These are phyloP conservation scores for Melopsittacus undulatus DNA, from an alignment of 2,797 vertebrate species.

Conservation along the genomic window DNA sequence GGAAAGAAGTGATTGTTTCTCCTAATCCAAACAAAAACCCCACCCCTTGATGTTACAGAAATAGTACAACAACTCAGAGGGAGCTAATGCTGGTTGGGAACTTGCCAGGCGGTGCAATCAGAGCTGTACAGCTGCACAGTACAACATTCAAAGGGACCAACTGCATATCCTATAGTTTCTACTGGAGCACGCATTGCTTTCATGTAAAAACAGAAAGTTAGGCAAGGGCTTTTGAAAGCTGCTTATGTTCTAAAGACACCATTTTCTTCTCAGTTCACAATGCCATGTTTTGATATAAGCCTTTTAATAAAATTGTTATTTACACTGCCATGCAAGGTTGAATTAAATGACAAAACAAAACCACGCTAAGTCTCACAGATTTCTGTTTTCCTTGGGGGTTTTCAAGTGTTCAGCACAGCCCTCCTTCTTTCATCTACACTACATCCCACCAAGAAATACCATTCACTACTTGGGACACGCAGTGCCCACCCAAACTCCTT, in stretches of 20 bases:
- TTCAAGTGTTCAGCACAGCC: not conserved
- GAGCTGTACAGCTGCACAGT: not conserved
- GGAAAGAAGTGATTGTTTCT: not conserved
- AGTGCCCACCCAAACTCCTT: slow-evolving; percentile 20
- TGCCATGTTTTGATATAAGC: not conserved
- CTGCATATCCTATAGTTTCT: not conserved
- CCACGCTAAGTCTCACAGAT: not conserved
- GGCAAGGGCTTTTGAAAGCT: not conserved
- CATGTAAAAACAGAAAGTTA: not conserved
- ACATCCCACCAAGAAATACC: not conserved
- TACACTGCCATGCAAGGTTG: not conserved
- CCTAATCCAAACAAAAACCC: not conserved
- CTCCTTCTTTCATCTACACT: not conserved
- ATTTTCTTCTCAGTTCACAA: not conserved
- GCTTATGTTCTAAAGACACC: not conserved
- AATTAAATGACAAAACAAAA: not conserved
- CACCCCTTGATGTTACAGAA: not conserved
- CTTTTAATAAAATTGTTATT: not conserved
- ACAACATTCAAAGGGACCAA: not conserved
- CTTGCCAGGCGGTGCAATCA: not conserved
- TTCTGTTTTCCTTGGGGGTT: not conserved
- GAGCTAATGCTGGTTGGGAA: not conserved
- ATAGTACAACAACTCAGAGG: not conserved
- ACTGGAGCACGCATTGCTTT: not conserved
- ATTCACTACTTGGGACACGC: not conserved